phyloP scores from a whole-genome alignment of 2,113 vertebrate species.

The Peromyscus leucopus region DNA sequence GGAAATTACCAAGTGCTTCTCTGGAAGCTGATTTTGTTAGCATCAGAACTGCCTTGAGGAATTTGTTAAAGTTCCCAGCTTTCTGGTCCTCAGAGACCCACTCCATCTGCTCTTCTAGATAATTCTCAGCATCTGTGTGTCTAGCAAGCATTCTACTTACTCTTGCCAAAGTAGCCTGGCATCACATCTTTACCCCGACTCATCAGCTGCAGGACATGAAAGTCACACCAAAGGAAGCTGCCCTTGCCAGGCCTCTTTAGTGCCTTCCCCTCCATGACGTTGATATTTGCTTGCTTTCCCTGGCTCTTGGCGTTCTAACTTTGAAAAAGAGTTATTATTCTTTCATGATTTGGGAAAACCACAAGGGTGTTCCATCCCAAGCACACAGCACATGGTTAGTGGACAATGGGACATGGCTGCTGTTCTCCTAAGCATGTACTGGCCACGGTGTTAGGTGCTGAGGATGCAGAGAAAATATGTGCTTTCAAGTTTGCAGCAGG shows the following conservation, averaged over 20 bases:
- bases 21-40: conserved; percentile 23
- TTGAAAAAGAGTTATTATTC: background rate
- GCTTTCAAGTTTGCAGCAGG: background rate
- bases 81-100: background rate
- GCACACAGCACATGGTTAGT: no score
- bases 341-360: background rate
- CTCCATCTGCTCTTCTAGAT: background rate
- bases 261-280: background rate
- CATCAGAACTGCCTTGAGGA: background rate
- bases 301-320: background rate
- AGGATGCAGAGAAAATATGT: background rate
- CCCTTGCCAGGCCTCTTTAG: background rate
- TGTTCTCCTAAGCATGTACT: background rate
- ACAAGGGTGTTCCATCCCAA: background rate
- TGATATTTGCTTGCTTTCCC: background rate
- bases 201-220: background rate
- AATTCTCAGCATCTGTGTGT: conserved; percentile 30
- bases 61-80: conserved; percentile 3
- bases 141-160: background rate
- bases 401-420: background rate
- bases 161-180: background rate
- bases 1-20: background rate
- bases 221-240: background rate
- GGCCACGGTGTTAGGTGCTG: background rate
- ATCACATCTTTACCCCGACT: background rate